These are phyloP conservation scores for Sarcophilus harrisii DNA, from an alignment of 2,797 vertebrate genomes.

Conservation along the genomic window DNA sequence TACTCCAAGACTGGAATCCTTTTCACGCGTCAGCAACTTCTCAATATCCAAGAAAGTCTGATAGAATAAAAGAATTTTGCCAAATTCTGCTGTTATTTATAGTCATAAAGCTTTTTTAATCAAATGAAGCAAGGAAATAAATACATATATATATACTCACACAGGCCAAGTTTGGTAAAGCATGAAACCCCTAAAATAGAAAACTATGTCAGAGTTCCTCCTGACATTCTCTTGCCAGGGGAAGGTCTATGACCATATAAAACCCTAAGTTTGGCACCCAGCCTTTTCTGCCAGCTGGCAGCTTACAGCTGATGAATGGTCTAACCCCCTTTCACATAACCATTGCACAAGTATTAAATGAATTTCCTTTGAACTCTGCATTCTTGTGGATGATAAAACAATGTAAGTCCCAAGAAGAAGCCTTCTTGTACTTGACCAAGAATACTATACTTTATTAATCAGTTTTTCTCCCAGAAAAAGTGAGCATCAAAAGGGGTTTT, in stretches of 20 bases:
- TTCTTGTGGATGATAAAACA: slow-evolving; percentile 60
- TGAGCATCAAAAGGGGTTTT: slow-evolving; percentile 60
- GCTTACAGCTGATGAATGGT: slow-evolving; percentile 48
- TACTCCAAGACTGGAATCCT: slow-evolving; percentile 12
- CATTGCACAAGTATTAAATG: slow-evolving; percentile 73
- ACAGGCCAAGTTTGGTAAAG: slow-evolving; percentile 47
- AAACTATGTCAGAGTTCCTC: slow-evolving; percentile 27
- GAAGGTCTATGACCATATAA: slow-evolving; percentile 70
- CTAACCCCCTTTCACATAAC: slow-evolving; percentile 52
- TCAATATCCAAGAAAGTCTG: not conserved
- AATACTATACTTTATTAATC: slow-evolving; percentile 72
- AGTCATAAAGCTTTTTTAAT: not conserved
- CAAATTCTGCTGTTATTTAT: not conserved
- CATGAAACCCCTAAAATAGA: slow-evolving; percentile 73
- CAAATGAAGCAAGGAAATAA: slow-evolving; percentile 2
- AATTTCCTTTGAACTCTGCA: slow-evolving; percentile 80
- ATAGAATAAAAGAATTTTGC: not conserved
- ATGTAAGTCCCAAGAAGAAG: slow-evolving; percentile 60
- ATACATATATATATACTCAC: slow-evolving; percentile 11
- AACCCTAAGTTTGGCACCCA: slow-evolving; percentile 55
- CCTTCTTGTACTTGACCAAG: slow-evolving; percentile 45
- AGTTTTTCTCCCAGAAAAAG: slow-evolving; percentile 32
- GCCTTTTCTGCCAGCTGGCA: slow-evolving; percentile 73
- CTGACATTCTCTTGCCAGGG: slow-evolving; percentile 50
- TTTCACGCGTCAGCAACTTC: not conserved